phyloP scores from a whole-genome alignment of 2,888 invertebrate genomes.

The Cantharis rustica region DNA sequence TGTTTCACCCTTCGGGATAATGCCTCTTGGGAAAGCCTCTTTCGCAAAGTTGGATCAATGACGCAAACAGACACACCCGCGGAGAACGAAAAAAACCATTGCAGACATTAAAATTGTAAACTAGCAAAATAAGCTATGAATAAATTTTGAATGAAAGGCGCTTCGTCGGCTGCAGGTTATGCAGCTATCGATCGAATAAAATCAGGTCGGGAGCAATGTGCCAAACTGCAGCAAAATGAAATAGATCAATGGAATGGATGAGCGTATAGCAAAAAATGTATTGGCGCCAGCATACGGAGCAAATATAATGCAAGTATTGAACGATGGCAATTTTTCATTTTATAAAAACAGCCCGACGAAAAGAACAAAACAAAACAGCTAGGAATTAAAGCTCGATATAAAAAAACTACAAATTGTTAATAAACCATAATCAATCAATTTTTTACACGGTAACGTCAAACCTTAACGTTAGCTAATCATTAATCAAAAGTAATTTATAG shows the following conservation, averaged over 20 bases:
- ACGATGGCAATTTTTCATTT: not conserved
- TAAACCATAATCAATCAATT: not conserved
- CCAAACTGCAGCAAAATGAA: not conserved
- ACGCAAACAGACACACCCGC: slow-evolving; percentile 16
- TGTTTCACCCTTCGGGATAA: slow-evolving; percentile 13
- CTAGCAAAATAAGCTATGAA: not conserved
- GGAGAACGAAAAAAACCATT: not conserved
- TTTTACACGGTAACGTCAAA: not conserved
- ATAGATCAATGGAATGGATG: not conserved
- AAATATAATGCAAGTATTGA: not conserved
- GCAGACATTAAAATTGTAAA: not conserved
- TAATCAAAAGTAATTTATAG: not conserved
- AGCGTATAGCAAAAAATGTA: not conserved
- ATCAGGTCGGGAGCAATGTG: not conserved
- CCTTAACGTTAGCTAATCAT: not conserved
- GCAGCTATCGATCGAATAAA: not conserved
- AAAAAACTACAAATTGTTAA: not conserved
- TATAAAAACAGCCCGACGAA: not conserved
- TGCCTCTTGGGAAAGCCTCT: slow-evolving; percentile 1
- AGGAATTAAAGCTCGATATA: not conserved
- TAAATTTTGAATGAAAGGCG: not conserved
- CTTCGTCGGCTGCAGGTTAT: not conserved
- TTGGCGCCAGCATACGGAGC: not conserved
- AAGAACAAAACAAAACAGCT: not conserved
- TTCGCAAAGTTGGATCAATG: slow-evolving; percentile 4